A percentile compares a stretch with the other conserved stretches of the same genome.
Conservation (phyloP, 2,113 vertebrate genomes). For the Leptosomus discolor region DNA sequence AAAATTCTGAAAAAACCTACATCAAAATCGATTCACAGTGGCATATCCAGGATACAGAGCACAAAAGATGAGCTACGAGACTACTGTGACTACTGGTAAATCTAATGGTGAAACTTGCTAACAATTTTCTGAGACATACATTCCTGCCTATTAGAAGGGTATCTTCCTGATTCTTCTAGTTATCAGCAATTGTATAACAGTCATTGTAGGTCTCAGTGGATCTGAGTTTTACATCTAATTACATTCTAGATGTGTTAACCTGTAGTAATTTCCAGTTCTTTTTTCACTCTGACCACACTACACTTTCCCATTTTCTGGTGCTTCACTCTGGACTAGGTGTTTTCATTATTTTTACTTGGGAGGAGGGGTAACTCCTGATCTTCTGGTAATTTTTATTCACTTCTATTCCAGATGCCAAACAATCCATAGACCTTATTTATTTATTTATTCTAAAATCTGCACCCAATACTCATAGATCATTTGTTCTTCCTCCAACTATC, state of each 20-base stretch:
- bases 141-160: neutral
- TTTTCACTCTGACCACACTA: neutral
- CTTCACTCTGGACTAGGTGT: neutral
- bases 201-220: neutral
- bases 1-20: neutral
- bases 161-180: neutral
- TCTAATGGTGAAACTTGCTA: neutral
- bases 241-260: neutral
- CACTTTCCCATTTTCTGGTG: neutral
- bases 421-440: neutral
- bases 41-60: neutral
- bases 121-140: neutral
- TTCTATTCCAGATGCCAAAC: neutral
- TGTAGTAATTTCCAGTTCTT: neutral
- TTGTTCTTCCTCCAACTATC: neutral
- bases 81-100: neutral
- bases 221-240: neutral
- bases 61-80: neutral
- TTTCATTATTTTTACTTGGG: neutral
- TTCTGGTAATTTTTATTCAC: neutral
- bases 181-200: neutral
- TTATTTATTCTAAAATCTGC: neutral
- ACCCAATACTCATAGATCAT: neutral
- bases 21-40: neutral
- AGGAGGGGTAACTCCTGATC: neutral